A percentile compares a stretch with the other conserved stretches of the same genome.
These are phyloP conservation scores for Cyanoramphus novaezelandiae DNA, from an alignment of 2,113 vertebrate genomes.

Conservation along the genomic window DNA sequence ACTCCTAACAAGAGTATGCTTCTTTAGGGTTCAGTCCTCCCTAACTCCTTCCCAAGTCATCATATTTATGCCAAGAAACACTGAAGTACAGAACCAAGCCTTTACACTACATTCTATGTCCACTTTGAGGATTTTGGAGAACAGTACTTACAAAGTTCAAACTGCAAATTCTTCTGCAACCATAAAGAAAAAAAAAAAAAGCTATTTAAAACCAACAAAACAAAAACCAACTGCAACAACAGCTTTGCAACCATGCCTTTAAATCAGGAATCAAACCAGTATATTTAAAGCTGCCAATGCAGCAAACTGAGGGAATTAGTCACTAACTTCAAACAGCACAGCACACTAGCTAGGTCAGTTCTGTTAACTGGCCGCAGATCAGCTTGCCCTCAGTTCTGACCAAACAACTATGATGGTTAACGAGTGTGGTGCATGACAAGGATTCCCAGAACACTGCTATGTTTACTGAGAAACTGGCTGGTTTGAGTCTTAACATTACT, in stretches of 20 bases:
- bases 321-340: not conserved
- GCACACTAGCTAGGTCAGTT: not conserved
- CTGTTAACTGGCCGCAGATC: not conserved
- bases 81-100: rapidly evolving
- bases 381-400: not conserved
- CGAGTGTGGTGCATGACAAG: rapidly evolving
- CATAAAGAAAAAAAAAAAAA: not conserved
- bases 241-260: not conserved
- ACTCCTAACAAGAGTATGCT: not conserved
- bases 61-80: not conserved
- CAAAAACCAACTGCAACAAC: not conserved
- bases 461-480: not conserved
- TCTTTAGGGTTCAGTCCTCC: not conserved
- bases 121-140: not conserved
- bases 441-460: not conserved
- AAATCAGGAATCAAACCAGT: not conserved
- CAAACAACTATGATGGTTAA: rapidly evolving
- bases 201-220: rapidly evolving
- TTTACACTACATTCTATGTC: not conserved
- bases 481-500: not conserved
- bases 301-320: not conserved
- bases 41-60: not conserved
- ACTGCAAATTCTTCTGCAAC: not conserved
- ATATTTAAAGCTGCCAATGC: not conserved
- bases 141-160: not conserved